Evolutionary conservation across 2,113 vertebrate species (phyloP).

Genomic region (Trichomycterus rosablanca): DNA sequence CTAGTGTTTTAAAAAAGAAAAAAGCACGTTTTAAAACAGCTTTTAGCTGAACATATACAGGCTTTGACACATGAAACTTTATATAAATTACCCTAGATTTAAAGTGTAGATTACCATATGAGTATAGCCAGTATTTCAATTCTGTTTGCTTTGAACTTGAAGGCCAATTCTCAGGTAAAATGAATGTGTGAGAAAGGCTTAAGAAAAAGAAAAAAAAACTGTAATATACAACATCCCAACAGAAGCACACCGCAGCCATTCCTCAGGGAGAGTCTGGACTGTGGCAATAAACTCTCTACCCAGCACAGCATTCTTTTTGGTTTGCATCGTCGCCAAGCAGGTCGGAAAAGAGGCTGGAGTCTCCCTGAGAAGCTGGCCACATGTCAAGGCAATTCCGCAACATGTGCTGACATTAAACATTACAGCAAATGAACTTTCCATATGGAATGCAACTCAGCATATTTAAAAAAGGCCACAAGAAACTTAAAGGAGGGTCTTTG

Average conservation of each 20-base stretch:
- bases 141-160: too few relatives aligned
- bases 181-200: too few relatives aligned
- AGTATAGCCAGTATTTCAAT: too few relatives aligned
- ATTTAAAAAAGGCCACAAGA: slow-evolving; percentile 61
- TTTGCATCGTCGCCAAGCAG: slow-evolving; percentile 52
- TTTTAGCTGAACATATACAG: too few relatives aligned
- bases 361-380: slow-evolving; percentile 63
- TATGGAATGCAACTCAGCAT: slow-evolving; percentile 71
- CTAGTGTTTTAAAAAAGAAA: too few relatives aligned
- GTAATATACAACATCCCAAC: too few relatives aligned
- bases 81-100: too few relatives aligned
- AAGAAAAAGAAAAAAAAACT: too few relatives aligned
- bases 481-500: slow-evolving; percentile 69
- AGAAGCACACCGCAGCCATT: slow-evolving; percentile 51
- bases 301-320: slow-evolving; percentile 55
- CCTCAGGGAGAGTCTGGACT: slow-evolving; percentile 54
- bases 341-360: slow-evolving; percentile 55
- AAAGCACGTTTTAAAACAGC: too few relatives aligned
- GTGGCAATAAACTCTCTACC: slow-evolving; percentile 53
- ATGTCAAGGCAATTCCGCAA: slow-evolving; percentile 73
- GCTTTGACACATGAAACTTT: too few relatives aligned
- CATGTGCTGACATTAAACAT: slow-evolving; percentile 78
- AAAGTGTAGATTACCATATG: too few relatives aligned
- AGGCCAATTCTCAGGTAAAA: too few relatives aligned
- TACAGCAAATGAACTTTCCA: slow-evolving; percentile 72